phyloP scores from a whole-genome alignment of 2,888 invertebrate genomes.

The Taphrorychus bicolor region DNA sequence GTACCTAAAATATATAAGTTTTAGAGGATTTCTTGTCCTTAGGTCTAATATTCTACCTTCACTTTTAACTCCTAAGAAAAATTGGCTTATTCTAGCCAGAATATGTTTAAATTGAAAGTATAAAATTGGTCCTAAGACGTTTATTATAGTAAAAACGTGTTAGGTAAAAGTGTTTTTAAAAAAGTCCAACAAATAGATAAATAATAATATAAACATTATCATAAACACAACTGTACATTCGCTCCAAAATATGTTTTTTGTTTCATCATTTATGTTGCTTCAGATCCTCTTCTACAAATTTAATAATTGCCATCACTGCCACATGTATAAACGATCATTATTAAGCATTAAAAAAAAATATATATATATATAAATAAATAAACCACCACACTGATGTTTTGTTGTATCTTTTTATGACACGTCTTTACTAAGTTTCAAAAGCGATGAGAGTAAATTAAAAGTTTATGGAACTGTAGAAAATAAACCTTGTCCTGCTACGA shows the following conservation, averaged over 20 bases:
- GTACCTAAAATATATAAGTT: too few relatives aligned
- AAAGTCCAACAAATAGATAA: too few relatives aligned
- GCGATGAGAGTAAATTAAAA: background rate
- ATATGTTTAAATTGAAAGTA: too few relatives aligned
- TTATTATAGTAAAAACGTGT: too few relatives aligned
- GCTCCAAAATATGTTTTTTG: too few relatives aligned
- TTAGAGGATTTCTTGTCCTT: too few relatives aligned
- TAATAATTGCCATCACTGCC: constrained; percentile 19
- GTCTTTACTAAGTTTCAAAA: too few relatives aligned
- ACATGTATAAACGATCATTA: constrained; percentile 9
- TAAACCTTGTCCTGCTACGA: constrained; percentile 18
- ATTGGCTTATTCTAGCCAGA: too few relatives aligned
- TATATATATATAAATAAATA: constrained; percentile 19
- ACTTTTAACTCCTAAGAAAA: too few relatives aligned
- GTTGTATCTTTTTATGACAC: background rate
- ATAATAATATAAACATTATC: background rate
- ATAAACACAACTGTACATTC: background rate
- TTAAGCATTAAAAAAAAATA: constrained; percentile 12
- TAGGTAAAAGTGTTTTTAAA: too few relatives aligned
- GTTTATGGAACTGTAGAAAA: constrained; percentile 11
- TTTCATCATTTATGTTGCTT: background rate
- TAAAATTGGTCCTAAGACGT: too few relatives aligned
- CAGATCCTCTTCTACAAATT: background rate
- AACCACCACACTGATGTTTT: constrained; percentile 17
- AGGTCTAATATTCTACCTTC: too few relatives aligned